Base-by-base conservation (phyloP, 2,888 invertebrate genomes). In the Cheilosia soror region DNA sequence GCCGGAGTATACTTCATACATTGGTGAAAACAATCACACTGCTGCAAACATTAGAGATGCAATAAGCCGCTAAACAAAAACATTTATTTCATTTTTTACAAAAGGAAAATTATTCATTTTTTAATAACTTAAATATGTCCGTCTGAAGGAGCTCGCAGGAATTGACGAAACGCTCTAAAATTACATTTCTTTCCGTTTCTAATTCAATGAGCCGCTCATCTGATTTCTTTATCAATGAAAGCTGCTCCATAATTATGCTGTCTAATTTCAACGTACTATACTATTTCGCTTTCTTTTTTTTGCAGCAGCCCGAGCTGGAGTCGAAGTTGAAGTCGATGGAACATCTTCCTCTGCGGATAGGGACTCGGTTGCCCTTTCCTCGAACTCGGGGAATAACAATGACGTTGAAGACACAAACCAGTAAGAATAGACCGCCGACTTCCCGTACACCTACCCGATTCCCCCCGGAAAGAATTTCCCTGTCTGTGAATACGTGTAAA, bases 11-110 rank as follows among this genome's bases (percentile, higher is more conserved):
- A 40, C 40, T 13, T 40, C 40, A 40, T 13, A 40, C 40, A n/a
- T 44, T 44, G 42, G n/a, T 44, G n/a, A n/a, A 44, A 44, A 44
- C n/a, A 44, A 44, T 44, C 4, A n/a, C 13, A 44, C 42, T n/a
- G 42, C 42, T 44, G 15, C 42, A 13, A 44, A 44, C 5, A 44
- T 13, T 3, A 44, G 42, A 15, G 42, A 15, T n/a, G 42, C 42
- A 44, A 15, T 44, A 44, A 44, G 42, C 42, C 13, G 3, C 13
- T 44, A 44, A 44, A n/a, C n/a, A 44, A 44, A 44, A 44, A 44
- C 42, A n/a, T 5, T n/a, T 15, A 5, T n/a, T 13, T 44, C 4
- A n/a, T 44, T 40, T 40, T 4, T 40, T 44, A n/a, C n/a, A 44
- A 2, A 44, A 44, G 4, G 0, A 44, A 0, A 44, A 44, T 44